These are phyloP conservation scores for Sternotherus odoratus DNA, from an alignment of 2,797 vertebrate genomes.

Conservation along the genomic window DNA sequence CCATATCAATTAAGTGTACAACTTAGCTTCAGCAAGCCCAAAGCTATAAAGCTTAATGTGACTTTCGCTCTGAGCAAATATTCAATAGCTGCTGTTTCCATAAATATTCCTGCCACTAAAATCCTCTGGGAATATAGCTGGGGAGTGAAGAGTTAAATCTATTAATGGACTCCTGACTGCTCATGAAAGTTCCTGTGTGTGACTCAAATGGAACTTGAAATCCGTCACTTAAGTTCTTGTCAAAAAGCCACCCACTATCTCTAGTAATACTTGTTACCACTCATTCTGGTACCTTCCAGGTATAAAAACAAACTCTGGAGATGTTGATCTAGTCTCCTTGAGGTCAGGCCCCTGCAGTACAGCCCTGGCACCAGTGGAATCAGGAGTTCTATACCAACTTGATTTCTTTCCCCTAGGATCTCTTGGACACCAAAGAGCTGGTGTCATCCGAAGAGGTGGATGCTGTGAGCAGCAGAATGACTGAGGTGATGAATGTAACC, in stretches of 20 bases:
- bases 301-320: background rate
- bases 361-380: background rate
- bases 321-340: too few species aligned
- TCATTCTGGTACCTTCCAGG: background rate
- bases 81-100: background rate
- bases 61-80: background rate
- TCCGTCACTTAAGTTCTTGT: background rate
- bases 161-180: background rate
- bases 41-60: background rate
- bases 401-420: background rate
- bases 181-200: too few species aligned
- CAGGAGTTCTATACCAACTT: background rate
- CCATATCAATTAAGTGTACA: background rate
- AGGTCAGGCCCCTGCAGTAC: background rate
- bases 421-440: background rate
- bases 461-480: conserved; percentile 76
- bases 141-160: background rate
- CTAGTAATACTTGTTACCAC: background rate
- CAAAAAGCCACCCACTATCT: background rate
- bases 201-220: too few species aligned
- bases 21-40: too few species aligned
- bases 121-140: background rate
- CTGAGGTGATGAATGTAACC: conserved; percentile 74
- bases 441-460: too few species aligned
- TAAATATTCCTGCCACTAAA: background rate